These are phyloP conservation scores for Sitophilus oryzae DNA, from an alignment of 1,140 invertebrate species.

Conservation along the genomic window DNA sequence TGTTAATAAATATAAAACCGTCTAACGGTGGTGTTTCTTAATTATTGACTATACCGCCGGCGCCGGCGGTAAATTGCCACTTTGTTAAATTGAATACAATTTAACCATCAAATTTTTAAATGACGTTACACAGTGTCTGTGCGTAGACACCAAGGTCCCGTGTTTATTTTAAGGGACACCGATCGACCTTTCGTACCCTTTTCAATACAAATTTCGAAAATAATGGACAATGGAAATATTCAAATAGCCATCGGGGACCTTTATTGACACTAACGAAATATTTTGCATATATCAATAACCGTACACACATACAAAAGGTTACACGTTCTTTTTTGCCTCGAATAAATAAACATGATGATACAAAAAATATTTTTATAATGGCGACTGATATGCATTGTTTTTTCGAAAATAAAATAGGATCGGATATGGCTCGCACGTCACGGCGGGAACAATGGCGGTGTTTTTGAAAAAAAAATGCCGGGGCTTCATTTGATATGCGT, in stretches of 20 bases:
- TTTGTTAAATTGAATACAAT: too few relatives aligned
- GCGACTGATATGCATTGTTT: conserved; percentile 12
- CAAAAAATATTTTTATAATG: conserved; percentile 14
- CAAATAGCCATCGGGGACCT: conserved; percentile 8
- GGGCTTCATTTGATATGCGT: not conserved
- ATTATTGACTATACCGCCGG: too few relatives aligned
- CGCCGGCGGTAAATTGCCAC: too few relatives aligned
- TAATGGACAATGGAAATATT: conserved; percentile 13
- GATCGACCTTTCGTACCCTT: conserved; percentile 3
- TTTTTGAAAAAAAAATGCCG: not conserved
- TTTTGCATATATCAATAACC: conserved; percentile 18
- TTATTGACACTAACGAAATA: conserved; percentile 20
- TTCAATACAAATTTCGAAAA: conserved; percentile 9
- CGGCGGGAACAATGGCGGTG: not conserved
- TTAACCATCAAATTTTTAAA: too few relatives aligned
- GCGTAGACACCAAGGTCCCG: too few relatives aligned
- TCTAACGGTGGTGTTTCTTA: too few relatives aligned
- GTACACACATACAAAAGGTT: conserved; percentile 11
- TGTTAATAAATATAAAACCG: too few relatives aligned
- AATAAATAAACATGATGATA: conserved; percentile 9
- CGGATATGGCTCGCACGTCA: conserved; percentile 1
- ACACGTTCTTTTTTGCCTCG: conserved; percentile 15
- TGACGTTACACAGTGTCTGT: too few relatives aligned
- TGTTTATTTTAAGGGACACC: too few relatives aligned
- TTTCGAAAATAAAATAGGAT: conserved; percentile 7